Percentiles rank a stretch among this genome's conserved stretches.
phyloP scores from a whole-genome alignment of 2,797 vertebrate species.

The Scolopax bukidnonensis region DNA sequence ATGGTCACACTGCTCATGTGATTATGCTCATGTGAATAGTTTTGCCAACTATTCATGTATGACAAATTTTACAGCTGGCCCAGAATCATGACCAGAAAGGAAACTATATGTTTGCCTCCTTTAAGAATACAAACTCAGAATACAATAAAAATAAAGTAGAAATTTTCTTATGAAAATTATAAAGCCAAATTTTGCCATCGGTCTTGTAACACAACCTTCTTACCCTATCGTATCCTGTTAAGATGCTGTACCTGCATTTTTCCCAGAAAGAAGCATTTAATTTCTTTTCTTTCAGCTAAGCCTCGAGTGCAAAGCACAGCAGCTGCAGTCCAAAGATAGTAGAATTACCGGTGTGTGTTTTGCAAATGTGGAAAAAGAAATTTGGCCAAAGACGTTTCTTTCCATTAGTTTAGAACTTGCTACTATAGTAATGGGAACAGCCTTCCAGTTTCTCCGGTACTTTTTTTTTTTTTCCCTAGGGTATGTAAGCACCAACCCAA shows the following conservation, averaged over 20 bases:
- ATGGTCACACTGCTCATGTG: not conserved
- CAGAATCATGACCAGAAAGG: not conserved
- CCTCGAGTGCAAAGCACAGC: constrained; percentile 1
- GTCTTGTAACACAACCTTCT: not conserved
- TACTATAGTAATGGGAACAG: not conserved
- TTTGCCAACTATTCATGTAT: not conserved
- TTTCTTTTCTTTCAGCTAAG: constrained; percentile 39
- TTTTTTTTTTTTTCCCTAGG: constrained; percentile 24
- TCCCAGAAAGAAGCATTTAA: not conserved
- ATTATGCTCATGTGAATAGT: not conserved
- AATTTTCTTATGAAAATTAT: not conserved
- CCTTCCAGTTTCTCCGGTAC: not conserved
- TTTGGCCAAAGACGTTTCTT: constrained; percentile 45
- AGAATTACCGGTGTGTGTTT: constrained; percentile 53
- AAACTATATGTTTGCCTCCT: not conserved
- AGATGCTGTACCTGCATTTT: constrained; percentile 8
- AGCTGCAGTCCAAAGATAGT: not conserved
- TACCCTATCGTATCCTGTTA: not conserved
- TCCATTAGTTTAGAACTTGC: constrained; percentile 22
- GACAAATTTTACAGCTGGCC: not conserved
- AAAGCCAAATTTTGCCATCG: not conserved
- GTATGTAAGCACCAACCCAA: constrained; percentile 18
- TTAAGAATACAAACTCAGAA: not conserved
- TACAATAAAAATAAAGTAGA: constrained; percentile 9
- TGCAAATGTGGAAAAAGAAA: constrained; percentile 35